These are phyloP conservation scores for Sarcophaga carnaria DNA, from an alignment of 2,888 invertebrate genomes.

Conservation along the genomic window DNA sequence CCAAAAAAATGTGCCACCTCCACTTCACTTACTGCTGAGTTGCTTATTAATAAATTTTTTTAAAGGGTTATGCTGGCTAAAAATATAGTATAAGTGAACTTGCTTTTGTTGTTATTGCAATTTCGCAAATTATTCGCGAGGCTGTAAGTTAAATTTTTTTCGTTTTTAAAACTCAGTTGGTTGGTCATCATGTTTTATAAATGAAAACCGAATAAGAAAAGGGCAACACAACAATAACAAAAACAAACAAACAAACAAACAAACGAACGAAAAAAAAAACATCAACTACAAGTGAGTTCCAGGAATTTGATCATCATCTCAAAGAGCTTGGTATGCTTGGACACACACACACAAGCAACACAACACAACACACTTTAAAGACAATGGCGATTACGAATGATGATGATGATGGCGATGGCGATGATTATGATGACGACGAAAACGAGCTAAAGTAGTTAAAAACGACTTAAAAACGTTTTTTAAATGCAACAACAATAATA, in stretches of 20 bases:
- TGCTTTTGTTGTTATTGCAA: background rate
- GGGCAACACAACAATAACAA: background rate
- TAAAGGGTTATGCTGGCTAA: background rate
- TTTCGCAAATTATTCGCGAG: background rate
- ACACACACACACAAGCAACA: slow-evolving; percentile 64
- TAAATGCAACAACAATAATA: slow-evolving; percentile 24
- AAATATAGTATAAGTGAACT: slow-evolving; percentile 2
- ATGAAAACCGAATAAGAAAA: slow-evolving; percentile 11
- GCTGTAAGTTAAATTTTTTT: slow-evolving; percentile 15
- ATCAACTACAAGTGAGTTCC: slow-evolving; percentile 72
- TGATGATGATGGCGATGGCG: background rate
- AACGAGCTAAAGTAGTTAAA: slow-evolving; percentile 9
- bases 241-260: background rate
- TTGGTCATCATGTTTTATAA: slow-evolving; percentile 71
- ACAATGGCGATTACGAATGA: background rate
- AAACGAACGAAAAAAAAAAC: background rate
- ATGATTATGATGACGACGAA: background rate
- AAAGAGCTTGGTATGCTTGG: slow-evolving; percentile 66
- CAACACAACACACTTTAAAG: background rate
- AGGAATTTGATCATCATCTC: slow-evolving; percentile 76
- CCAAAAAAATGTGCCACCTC: background rate
- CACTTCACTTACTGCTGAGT: background rate
- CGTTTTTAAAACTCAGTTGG: slow-evolving; percentile 48
- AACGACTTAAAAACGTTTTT: slow-evolving; percentile 38
- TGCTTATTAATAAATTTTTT: background rate